Evolutionary conservation across 2,113 vertebrate species (phyloP).

Genomic region (Bambusicola thoracicus): DNA sequence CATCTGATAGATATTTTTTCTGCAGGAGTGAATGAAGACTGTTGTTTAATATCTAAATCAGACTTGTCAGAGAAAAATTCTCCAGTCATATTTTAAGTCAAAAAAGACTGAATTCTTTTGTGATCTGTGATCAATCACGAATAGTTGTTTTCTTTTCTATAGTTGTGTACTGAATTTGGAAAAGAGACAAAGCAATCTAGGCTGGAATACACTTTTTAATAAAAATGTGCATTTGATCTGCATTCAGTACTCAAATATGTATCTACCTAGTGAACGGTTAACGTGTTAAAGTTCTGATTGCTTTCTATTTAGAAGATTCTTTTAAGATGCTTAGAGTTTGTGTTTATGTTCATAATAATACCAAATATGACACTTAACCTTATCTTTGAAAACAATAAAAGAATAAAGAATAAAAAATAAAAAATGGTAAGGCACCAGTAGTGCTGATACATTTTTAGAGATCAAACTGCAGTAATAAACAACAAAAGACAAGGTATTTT

Average conservation of each 20-base stretch:
- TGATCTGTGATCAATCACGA: neutral
- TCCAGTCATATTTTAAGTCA: slow-evolving; percentile 34
- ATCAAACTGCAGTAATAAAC: neutral
- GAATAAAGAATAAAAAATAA: neutral
- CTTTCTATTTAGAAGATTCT: slow-evolving; percentile 18
- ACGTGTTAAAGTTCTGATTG: neutral
- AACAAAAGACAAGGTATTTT: neutral
- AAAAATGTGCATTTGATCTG: neutral
- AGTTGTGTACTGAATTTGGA: slow-evolving; percentile 31
- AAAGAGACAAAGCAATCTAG: neutral
- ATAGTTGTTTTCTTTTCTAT: neutral
- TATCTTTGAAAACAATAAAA: too few relatives aligned
- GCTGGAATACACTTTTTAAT: slow-evolving; percentile 30
- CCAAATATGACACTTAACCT: neutral
- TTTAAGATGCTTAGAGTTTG: neutral
- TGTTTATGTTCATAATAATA: neutral
- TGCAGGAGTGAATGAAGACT: neutral
- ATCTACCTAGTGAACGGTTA: neutral
- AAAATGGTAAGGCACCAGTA: neutral
- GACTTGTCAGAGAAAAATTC: slow-evolving; percentile 6
- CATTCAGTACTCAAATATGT: neutral
- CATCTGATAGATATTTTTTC: slow-evolving; percentile 36
- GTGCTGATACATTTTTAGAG: neutral
- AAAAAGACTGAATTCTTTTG: slow-evolving; percentile 37
- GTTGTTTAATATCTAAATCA: slow-evolving; percentile 53